A percentile compares a stretch with the other conserved stretches of the same genome.
Conservation (phyloP, 2,113 vertebrate genomes). For the Pluvialis apricaria region DNA sequence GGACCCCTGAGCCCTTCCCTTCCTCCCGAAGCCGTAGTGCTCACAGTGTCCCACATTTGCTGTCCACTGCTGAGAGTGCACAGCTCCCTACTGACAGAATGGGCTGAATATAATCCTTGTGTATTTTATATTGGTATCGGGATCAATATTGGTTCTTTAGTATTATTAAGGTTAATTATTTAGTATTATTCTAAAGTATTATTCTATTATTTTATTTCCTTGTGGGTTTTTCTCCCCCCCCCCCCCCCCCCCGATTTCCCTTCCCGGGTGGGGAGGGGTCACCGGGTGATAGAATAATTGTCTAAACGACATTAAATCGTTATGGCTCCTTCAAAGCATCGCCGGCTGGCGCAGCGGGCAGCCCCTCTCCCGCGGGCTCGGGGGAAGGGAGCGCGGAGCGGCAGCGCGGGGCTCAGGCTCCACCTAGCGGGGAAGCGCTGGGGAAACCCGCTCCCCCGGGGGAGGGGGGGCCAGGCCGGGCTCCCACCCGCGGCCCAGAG, state of each 20-base stretch:
- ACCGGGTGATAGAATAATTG: not conserved
- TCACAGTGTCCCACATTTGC: not conserved
- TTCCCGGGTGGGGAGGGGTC: not conserved
- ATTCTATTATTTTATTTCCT: not conserved
- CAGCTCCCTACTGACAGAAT: not conserved
- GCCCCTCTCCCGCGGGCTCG: not conserved
- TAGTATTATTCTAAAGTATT: not conserved
- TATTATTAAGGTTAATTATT: not conserved
- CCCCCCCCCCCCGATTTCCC: not conserved
- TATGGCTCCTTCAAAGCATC: not conserved
- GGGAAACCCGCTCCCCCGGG: not conserved
- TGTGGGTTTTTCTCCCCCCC: not conserved
- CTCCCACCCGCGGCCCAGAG: not conserved
- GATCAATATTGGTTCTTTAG: not conserved
- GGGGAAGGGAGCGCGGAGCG: not conserved
- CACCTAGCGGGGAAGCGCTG: slow-evolving; percentile 64
- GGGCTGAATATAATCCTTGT: not conserved
- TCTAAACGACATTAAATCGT: not conserved
- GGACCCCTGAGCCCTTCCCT: not conserved
- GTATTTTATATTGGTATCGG: not conserved
- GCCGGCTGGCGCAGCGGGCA: not conserved
- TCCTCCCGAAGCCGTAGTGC: not conserved
- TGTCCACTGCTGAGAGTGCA: not conserved
- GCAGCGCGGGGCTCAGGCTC: slow-evolving; percentile 60
- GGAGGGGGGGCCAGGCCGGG: rapidly evolving